A percentile compares a stretch with the other conserved stretches of the same genome.
phyloP scores from a whole-genome alignment of 1,140 invertebrate genomes.

The Stegodyphus mimosarum region DNA sequence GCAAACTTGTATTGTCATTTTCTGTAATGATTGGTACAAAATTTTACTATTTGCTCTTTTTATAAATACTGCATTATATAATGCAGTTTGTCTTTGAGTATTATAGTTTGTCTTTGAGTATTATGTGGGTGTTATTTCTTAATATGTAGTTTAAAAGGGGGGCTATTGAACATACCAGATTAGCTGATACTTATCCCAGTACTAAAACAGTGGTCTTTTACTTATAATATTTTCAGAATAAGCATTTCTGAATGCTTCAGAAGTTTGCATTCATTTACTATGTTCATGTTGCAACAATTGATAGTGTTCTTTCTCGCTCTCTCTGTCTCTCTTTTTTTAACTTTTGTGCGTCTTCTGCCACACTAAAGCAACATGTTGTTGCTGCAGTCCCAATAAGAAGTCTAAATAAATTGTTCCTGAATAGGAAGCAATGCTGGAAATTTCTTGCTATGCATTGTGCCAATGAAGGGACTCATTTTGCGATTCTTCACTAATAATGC shows the following conservation, averaged over 20 bases:
- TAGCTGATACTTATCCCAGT: neutral
- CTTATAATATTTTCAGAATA: neutral
- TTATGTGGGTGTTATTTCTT: too few relatives aligned
- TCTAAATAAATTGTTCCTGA: neutral
- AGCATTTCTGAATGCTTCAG: neutral
- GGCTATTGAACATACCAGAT: neutral
- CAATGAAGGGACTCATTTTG: conserved; percentile 13
- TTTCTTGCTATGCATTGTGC: conserved; percentile 8
- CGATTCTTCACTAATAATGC: neutral
- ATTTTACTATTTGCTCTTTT: too few relatives aligned
- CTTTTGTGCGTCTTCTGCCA: conserved; percentile 27
- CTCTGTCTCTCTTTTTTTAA: neutral
- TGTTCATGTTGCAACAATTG: neutral
- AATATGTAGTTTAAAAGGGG: neutral
- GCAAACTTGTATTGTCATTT: too few relatives aligned
- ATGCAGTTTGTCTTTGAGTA: too few relatives aligned
- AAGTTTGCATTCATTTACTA: too few relatives aligned
- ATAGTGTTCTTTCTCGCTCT: neutral
- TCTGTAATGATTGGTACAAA: too few relatives aligned
- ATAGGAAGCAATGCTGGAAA: conserved; percentile 20
- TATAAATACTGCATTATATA: too few relatives aligned
- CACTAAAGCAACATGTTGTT: neutral
- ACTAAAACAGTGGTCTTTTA: too few relatives aligned
- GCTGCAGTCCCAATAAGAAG: neutral
- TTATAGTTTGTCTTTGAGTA: too few relatives aligned